Percentiles rank a stretch among this genome's conserved stretches.
Evolutionary conservation across 2,797 vertebrate genomes (phyloP).

Genomic region (Poeciliopsis gracilis): DNA sequence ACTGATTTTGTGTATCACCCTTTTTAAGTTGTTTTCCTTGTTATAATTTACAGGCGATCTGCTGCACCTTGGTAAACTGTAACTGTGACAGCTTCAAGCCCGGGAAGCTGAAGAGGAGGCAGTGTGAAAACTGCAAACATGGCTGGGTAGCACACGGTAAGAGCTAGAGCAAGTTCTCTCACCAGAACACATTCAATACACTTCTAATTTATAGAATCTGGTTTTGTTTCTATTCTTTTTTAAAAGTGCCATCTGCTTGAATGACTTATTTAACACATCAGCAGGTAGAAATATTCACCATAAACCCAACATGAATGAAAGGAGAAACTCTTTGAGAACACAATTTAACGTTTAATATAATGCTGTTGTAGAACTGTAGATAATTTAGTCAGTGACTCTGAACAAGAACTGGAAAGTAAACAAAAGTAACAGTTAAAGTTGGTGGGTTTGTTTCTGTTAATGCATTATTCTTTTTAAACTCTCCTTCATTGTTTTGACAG

Average conservation of each 20-base stretch:
- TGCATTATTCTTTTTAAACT: background rate
- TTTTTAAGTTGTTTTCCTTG: background rate
- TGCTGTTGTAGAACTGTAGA: background rate
- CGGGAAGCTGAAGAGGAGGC: constrained; percentile 92
- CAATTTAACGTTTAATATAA: background rate
- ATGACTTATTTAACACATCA: background rate
- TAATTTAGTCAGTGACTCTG: background rate
- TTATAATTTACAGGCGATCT: constrained; percentile 84
- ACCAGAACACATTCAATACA: background rate
- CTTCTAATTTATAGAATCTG: background rate
- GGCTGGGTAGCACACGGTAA: constrained; percentile 99
- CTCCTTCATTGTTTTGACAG: background rate
- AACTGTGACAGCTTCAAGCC: constrained; percentile 94
- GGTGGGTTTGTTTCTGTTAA: background rate
- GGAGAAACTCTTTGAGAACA: background rate
- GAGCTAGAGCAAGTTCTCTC: background rate
- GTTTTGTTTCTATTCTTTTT: background rate
- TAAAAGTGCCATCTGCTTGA: background rate
- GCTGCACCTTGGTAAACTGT: constrained; percentile 93
- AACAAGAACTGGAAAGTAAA: background rate
- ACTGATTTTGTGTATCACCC: background rate
- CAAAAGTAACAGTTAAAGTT: background rate
- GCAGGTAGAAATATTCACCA: background rate
- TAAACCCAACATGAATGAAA: background rate
- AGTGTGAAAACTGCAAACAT: constrained; percentile 95